Conservation (phyloP, 2,113 vertebrate genomes). For the Otocyon megalotis region DNA sequence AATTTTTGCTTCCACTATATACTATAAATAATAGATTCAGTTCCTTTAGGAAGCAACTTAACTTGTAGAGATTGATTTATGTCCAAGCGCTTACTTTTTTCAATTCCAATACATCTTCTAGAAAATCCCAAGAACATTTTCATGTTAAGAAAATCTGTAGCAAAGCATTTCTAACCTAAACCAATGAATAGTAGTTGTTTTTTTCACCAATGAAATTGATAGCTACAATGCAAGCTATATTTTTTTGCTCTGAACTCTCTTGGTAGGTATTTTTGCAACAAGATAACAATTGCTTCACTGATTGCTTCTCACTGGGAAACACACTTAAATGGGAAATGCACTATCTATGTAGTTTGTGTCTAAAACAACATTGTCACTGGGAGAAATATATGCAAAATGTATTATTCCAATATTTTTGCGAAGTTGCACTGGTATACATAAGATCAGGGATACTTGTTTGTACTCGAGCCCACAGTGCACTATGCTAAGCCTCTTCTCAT, state of each 20-base stretch:
- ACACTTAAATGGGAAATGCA: slow-evolving; percentile 37
- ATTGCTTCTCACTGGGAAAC: slow-evolving; percentile 59
- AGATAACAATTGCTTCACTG: slow-evolving; percentile 13
- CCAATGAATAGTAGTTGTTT: slow-evolving; percentile 32
- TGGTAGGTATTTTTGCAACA: slow-evolving; percentile 57
- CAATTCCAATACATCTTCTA: slow-evolving; percentile 12
- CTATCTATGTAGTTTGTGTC: not conserved
- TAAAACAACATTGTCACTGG: not conserved
- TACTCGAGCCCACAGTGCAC: not conserved
- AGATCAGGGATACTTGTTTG: not conserved
- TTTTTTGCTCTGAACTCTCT: slow-evolving; percentile 25
- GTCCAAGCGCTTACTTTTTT: not conserved
- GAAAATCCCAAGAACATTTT: slow-evolving; percentile 29
- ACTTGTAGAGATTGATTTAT: not conserved
- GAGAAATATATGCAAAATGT: not conserved
- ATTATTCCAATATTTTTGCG: not conserved
- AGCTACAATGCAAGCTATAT: not conserved
- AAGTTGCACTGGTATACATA: not conserved
- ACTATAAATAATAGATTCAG: not conserved
- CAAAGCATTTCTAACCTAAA: slow-evolving; percentile 51
- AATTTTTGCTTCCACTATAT: not conserved
- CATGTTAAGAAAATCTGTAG: slow-evolving; percentile 46
- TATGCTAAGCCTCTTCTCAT: not conserved
- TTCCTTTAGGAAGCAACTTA: not conserved
- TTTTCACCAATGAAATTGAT: slow-evolving; percentile 42